phyloP scores from a whole-genome alignment of 2,797 vertebrate genomes.

The Anisognathus igniventris region DNA sequence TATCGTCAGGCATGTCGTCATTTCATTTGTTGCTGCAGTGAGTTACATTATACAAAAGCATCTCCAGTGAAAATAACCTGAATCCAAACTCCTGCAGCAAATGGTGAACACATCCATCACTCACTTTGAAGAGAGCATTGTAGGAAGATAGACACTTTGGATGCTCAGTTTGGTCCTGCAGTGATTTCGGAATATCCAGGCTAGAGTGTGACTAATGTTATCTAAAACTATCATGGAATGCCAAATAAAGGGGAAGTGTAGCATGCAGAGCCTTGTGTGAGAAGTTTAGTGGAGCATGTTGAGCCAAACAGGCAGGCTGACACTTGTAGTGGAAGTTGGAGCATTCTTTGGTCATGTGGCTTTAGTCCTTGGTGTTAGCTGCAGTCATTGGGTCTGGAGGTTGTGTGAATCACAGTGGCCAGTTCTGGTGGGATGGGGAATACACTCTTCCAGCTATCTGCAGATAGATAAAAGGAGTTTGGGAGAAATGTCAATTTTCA shows the following conservation, averaged over 20 bases:
- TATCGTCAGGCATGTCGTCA: fast-evolving
- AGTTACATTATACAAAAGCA: neutral
- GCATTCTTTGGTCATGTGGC: neutral
- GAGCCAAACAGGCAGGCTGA: neutral
- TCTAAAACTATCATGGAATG: neutral
- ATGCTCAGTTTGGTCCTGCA: neutral
- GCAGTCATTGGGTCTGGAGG: neutral
- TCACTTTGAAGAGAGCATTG: neutral
- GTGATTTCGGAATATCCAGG: neutral
- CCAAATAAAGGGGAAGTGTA: neutral
- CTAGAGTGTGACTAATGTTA: neutral
- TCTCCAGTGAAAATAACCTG: neutral
- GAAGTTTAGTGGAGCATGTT: neutral
- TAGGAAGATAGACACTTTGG: neutral
- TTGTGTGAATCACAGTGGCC: neutral
- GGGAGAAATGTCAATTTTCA: neutral
- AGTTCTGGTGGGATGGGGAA: neutral
- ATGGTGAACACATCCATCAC: neutral
- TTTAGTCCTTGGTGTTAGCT: neutral
- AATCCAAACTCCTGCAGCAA: neutral
- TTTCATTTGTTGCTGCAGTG: neutral
- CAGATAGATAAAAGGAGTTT: neutral
- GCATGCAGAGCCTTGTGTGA: neutral
- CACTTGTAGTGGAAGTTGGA: neutral
- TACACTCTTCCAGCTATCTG: neutral